Conservation (phyloP, 2,113 vertebrate genomes). For the cat (Felis catus) region DNA sequence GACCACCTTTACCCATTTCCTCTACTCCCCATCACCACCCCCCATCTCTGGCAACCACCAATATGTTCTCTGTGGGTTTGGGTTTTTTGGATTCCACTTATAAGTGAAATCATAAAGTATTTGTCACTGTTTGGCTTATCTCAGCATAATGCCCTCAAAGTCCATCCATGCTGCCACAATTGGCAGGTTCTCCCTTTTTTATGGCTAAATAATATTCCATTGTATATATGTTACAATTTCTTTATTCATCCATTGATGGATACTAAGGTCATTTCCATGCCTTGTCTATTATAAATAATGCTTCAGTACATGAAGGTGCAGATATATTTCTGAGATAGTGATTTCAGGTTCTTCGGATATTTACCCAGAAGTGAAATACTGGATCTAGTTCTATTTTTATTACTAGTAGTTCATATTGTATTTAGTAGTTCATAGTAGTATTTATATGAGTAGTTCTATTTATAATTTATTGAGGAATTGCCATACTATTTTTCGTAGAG, state of each 20-base stretch:
- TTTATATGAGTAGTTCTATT: neutral
- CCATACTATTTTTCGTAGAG: neutral
- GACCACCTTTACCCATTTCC: neutral
- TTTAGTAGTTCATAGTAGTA: neutral
- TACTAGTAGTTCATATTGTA: neutral
- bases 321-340: neutral
- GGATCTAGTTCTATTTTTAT: neutral
- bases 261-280: neutral
- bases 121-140: neutral
- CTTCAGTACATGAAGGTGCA: neutral
- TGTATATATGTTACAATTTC: neutral
- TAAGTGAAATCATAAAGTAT: neutral
- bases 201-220: neutral
- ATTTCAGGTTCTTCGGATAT: neutral
- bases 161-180: neutral
- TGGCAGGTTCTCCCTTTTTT: neutral
- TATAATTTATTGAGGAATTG: neutral
- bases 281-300: neutral
- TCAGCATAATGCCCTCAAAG: neutral
- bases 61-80: neutral
- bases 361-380: neutral
- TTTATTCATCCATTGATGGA: neutral
- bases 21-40: neutral
- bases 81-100: neutral
- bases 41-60: neutral